Percentiles rank a stretch among this genome's conserved stretches.
phyloP scores from a whole-genome alignment of 1,140 invertebrate genomes.

The Listronotus oregonensis region DNA sequence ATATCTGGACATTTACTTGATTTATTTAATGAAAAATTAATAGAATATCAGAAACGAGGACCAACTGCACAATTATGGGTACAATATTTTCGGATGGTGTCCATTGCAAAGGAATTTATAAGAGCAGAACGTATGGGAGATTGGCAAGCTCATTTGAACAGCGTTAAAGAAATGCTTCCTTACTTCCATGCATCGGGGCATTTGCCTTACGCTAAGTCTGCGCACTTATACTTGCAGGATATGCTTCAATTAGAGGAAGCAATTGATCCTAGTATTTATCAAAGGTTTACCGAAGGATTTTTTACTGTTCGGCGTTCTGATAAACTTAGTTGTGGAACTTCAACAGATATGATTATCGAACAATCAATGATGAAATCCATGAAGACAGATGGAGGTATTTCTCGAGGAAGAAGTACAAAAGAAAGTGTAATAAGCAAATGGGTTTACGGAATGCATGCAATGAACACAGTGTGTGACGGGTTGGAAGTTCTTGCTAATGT shows the following conservation, averaged over 20 bases:
- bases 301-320: slow-evolving; percentile 46
- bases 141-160: slow-evolving; percentile 54
- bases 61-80: too few species aligned
- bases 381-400: slow-evolving; percentile 54
- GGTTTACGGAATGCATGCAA: too few species aligned
- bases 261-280: slow-evolving; percentile 20
- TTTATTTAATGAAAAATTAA: too few species aligned
- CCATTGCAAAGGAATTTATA: slow-evolving; percentile 50
- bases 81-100: too few species aligned
- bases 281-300: slow-evolving; percentile 37
- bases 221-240: slow-evolving; percentile 20
- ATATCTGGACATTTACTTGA: too few species aligned
- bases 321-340: too few species aligned
- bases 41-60: too few species aligned
- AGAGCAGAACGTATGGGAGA: slow-evolving; percentile 53
- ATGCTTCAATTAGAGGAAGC: slow-evolving; percentile 15
- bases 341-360: slow-evolving; percentile 50
- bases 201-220: slow-evolving; percentile 33
- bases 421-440: too few species aligned
- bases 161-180: slow-evolving; percentile 56
- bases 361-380: slow-evolving; percentile 55
- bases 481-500: too few species aligned
- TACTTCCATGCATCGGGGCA: slow-evolving; percentile 56
- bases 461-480: too few species aligned
- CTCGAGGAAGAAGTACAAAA: background rate